A percentile compares a stretch with the other conserved stretches of the same genome.
phyloP scores from a whole-genome alignment of 2,797 vertebrate genomes.

The Centropyge bicolor region DNA sequence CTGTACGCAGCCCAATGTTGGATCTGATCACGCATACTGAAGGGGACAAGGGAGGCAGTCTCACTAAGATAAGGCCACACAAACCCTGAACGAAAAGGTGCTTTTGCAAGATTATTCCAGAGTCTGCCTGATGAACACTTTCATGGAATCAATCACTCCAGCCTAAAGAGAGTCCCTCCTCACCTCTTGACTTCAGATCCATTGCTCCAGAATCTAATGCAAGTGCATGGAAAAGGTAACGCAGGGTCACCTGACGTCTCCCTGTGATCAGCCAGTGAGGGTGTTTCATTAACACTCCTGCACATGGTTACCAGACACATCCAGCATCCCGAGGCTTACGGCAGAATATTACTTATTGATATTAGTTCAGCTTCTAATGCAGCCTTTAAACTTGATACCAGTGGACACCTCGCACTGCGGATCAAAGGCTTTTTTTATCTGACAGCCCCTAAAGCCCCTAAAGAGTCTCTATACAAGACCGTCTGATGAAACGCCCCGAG shows the following conservation, averaged over 20 bases:
- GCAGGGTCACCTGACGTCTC: too few relatives aligned
- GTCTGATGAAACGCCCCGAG: neutral
- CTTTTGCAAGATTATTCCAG: neutral
- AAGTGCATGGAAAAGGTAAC: too few relatives aligned
- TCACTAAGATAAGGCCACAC: neutral
- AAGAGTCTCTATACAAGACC: neutral
- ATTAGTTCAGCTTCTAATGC: neutral
- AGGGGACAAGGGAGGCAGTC: neutral
- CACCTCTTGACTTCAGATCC: too few relatives aligned
- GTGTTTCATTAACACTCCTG: too few relatives aligned
- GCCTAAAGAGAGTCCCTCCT: neutral
- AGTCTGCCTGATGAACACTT: neutral
- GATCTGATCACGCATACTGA: neutral
- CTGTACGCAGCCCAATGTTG: neutral
- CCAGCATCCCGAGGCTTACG: neutral
- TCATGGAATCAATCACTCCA: too few relatives aligned
- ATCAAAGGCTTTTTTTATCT: neutral
- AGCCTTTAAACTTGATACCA: neutral
- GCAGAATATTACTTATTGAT: neutral
- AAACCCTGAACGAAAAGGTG: neutral
- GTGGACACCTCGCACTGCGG: neutral
- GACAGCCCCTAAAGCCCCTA: rapidly evolving
- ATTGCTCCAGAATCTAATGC: neutral
- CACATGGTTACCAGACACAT: neutral
- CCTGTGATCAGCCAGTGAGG: too few relatives aligned